These are phyloP conservation scores for Heliothis virescens DNA, from an alignment of 1,140 invertebrate species.

Conservation along the genomic window DNA sequence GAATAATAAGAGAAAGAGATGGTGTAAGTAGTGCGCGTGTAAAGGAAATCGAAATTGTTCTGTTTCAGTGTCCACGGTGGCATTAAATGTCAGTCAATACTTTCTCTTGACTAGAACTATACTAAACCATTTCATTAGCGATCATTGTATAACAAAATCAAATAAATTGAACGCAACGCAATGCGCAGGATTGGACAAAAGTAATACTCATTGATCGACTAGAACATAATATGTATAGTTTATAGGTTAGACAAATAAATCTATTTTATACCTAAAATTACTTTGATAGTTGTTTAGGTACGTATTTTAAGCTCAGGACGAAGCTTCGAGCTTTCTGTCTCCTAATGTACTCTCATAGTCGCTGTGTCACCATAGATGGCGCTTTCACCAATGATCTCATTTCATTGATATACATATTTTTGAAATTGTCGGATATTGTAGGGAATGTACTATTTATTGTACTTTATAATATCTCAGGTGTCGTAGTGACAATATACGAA, in stretches of 20 bases:
- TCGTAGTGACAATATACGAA: slow-evolving; percentile 44
- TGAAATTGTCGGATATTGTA: slow-evolving; percentile 40
- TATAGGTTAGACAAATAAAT: slow-evolving; percentile 77
- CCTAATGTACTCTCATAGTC: slow-evolving; percentile 62
- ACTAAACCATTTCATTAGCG: background rate
- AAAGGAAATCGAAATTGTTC: no score
- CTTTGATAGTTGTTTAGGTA: slow-evolving; percentile 48
- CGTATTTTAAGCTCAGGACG: slow-evolving; percentile 64
- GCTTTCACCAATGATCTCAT: slow-evolving; percentile 59
- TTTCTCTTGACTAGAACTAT: background rate
- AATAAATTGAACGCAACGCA: slow-evolving; percentile 3
- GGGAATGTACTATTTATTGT: slow-evolving; percentile 30
- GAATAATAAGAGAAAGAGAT: no score
- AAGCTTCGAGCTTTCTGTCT: slow-evolving; percentile 73
- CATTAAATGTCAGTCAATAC: no score
- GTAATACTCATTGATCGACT: slow-evolving; percentile 62
- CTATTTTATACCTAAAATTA: slow-evolving; percentile 80
- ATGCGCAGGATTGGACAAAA: slow-evolving; percentile 43
- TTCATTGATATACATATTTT: slow-evolving; percentile 37
- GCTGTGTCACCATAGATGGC: slow-evolving; percentile 61
- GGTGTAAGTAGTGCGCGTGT: no score
- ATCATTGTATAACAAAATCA: background rate
- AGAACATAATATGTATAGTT: slow-evolving; percentile 66
- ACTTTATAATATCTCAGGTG: slow-evolving; percentile 9
- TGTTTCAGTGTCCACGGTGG: no score